Evolutionary conservation across 2,113 vertebrate species (phyloP).

Genomic region (Oplegnathus fasciatus): DNA sequence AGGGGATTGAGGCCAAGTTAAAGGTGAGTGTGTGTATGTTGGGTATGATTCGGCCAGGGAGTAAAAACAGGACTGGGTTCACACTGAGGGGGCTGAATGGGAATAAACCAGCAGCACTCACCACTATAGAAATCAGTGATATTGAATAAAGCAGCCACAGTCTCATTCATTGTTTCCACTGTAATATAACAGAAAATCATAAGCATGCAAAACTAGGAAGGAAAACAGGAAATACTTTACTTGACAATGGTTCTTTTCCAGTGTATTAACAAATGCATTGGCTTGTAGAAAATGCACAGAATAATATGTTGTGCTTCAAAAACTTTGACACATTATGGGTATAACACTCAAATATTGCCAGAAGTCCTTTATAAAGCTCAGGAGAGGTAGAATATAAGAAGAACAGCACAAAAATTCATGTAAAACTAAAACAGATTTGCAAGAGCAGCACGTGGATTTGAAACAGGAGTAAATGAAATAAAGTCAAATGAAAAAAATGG

Average conservation of each 20-base stretch:
- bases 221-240: slow-evolving; percentile 23
- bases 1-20: slow-evolving; percentile 30
- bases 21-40: slow-evolving; percentile 21
- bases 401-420: not conserved
- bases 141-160: slow-evolving; percentile 97
- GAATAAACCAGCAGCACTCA: slow-evolving; percentile 89
- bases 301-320: not conserved
- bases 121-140: slow-evolving; percentile 95
- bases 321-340: not conserved
- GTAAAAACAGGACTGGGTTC: slow-evolving; percentile 65
- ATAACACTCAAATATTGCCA: not conserved
- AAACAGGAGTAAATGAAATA: not conserved
- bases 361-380: not conserved
- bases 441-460: not conserved
- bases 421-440: not conserved
- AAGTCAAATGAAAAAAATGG: too few relatives aligned
- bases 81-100: slow-evolving; percentile 82
- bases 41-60: slow-evolving; percentile 43
- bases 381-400: not conserved
- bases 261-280: slow-evolving; percentile 1
- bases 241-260: not conserved
- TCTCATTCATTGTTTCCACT: slow-evolving; percentile 98
- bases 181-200: slow-evolving; percentile 93
- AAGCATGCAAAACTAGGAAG: slow-evolving; percentile 82
- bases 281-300: not conserved